These are phyloP conservation scores for Calidris pugnax DNA, from an alignment of 2,113 vertebrate species.

Conservation along the genomic window DNA sequence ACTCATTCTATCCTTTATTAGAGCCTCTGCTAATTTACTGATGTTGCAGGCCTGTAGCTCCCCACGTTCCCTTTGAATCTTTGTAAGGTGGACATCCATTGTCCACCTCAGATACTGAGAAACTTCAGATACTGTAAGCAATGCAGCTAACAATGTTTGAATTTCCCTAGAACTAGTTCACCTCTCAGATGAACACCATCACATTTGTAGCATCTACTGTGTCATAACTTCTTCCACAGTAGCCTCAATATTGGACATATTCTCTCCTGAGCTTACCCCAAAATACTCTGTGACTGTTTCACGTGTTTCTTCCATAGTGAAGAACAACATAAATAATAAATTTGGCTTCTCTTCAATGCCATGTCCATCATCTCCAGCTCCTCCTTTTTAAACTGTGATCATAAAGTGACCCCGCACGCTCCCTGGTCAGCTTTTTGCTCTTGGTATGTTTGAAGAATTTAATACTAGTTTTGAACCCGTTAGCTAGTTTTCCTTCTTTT, in stretches of 20 bases:
- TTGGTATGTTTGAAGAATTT: not conserved
- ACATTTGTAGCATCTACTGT: not conserved
- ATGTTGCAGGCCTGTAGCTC: not conserved
- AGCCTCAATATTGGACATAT: not conserved
- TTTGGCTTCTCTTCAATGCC: not conserved
- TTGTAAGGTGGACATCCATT: not conserved
- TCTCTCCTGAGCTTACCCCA: not conserved
- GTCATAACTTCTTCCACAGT: not conserved
- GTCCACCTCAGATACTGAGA: not conserved
- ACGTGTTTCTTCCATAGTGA: not conserved
- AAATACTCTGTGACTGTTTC: not conserved
- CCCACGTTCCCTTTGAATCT: not conserved
- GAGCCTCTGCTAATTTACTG: not conserved
- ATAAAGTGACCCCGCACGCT: not conserved
- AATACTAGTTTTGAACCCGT: not conserved
- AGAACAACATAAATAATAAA: not conserved
- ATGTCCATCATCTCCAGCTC: not conserved
- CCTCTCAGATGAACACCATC: not conserved
- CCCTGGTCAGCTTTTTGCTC: not conserved
- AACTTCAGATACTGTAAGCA: not conserved
- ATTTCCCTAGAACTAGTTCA: not conserved
- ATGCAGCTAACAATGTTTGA: not conserved
- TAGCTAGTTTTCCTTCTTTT: not conserved
- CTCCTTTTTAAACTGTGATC: not conserved
- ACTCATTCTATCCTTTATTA: not conserved